Percentiles rank a stretch among this genome's conserved stretches.
Conservation (phyloP, 2,113 vertebrate species). For the Callithrix jacchus region DNA sequence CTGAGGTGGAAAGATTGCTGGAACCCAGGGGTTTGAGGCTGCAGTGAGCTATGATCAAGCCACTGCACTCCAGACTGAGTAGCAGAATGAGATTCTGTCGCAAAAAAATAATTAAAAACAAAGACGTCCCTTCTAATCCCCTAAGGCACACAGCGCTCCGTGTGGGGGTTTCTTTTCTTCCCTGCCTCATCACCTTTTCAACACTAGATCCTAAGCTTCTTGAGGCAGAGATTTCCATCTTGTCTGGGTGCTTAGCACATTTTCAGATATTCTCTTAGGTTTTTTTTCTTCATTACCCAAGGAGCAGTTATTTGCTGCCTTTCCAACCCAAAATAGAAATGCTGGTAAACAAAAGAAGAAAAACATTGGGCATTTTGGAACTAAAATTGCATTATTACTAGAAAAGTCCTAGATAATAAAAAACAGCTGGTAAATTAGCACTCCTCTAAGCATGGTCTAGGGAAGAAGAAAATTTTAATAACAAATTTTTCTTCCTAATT, state of each 20-base stretch:
- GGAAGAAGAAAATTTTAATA: neutral
- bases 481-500: constrained; percentile 9
- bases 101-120: no score
- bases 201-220: neutral
- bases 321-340: neutral
- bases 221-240: neutral
- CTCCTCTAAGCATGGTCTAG: neutral
- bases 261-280: neutral
- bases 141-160: neutral
- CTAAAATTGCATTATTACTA: constrained; percentile 32
- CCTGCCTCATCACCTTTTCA: neutral
- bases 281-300: neutral
- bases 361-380: neutral
- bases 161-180: neutral
- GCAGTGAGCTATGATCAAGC: no score
- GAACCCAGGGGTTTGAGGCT: no score
- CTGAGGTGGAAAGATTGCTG: no score
- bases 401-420: constrained; percentile 10
- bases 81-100: no score
- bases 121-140: neutral
- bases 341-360: neutral
- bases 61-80: no score
- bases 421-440: constrained; percentile 55
- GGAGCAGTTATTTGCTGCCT: neutral
- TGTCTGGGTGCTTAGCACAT: neutral